A percentile compares a stretch with the other conserved stretches of the same genome.
phyloP scores from a whole-genome alignment of 2,113 vertebrate species.

The Hemibagrus wyckioides region DNA sequence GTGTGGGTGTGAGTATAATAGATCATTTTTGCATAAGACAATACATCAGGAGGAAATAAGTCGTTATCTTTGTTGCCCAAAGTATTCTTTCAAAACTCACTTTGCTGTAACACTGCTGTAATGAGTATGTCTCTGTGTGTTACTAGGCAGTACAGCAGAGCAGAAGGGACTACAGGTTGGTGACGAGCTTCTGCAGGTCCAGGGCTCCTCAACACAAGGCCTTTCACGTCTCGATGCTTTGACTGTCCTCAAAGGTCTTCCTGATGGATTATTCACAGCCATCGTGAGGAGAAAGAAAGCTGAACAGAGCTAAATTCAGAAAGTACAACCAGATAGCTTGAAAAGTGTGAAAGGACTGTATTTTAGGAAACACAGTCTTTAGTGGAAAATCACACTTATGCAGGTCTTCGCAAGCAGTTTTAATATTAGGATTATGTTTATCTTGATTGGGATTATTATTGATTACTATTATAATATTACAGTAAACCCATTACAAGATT shows the following conservation, averaged over 20 bases:
- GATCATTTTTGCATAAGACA: not conserved
- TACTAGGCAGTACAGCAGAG: conserved; percentile 76
- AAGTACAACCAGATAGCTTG: not conserved
- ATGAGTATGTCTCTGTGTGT: conserved; percentile 34
- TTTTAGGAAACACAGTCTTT: not conserved
- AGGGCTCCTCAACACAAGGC: conserved; percentile 75
- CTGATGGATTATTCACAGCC: conserved; percentile 76
- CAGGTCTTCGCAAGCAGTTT: not conserved
- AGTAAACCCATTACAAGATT: not conserved
- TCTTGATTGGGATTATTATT: not conserved
- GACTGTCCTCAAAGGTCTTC: conserved; percentile 85
- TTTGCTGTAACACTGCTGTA: not conserved
- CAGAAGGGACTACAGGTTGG: conserved; percentile 78
- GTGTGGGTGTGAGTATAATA: too few relatives aligned
- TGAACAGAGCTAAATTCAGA: conserved; percentile 28
- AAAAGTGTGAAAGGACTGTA: not conserved
- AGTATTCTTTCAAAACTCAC: not conserved
- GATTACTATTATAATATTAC: not conserved
- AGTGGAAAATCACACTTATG: not conserved
- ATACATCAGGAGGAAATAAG: too few relatives aligned
- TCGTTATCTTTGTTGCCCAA: too few relatives aligned
- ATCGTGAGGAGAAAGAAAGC: conserved; percentile 72
- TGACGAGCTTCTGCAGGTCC: conserved; percentile 84
- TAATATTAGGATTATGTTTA: not conserved
- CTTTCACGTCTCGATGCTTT: conserved; percentile 93